Base-by-base conservation (phyloP, 2,797 vertebrate genomes). In the Cossypha niveicapilla region DNA sequence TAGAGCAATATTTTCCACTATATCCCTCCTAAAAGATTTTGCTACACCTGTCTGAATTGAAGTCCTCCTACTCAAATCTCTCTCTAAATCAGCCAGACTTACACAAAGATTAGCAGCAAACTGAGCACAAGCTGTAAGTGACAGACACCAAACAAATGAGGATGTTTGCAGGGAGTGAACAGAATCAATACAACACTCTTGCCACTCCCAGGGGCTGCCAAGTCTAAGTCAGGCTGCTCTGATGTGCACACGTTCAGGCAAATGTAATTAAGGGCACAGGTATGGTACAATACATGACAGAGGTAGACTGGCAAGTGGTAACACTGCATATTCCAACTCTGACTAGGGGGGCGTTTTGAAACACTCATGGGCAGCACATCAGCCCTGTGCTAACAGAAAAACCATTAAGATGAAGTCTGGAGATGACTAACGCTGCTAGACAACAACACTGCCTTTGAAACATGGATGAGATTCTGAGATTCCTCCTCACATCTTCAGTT, bases 221-320 rank as follows among this genome's bases (percentile, higher is more conserved):
- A 1, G 39, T 25, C 63, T 13, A 41, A 32, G 32, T 6, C 47
- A 62, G 71, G 65, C 57, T 88, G 57, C 62, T 86, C 34, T 12
- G 16, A n/a, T 1, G 5, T 13, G 70, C 77, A 68, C 75, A 54
- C 28, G 1, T 14, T 41, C 60, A 53, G 51, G 67, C 28, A 77
- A 75, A 10, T 1, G 8, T 7, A 63, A 47, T 84, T 73, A 88
- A 91, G 86, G 88, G 75, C 92, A 72, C 18, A 53, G 83, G 67
- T 39, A 53, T 25, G n/a, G 68, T 63, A 79, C 65, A 66, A 91
- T 22, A 37, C 27, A 60, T 4, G n/a, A 66, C 53, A 90, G 94
- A 97, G 91, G 95, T 87, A 97, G 96, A 95, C 71, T 0, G 7
- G 57, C 50, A 88, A 76, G 77, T 30, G 67, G 34, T 4, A 75